A percentile compares a stretch with the other conserved stretches of the same genome.
These are phyloP conservation scores for Drosophila kurseongensis DNA, from an alignment of 1,140 invertebrate genomes.

Conservation along the genomic window DNA sequence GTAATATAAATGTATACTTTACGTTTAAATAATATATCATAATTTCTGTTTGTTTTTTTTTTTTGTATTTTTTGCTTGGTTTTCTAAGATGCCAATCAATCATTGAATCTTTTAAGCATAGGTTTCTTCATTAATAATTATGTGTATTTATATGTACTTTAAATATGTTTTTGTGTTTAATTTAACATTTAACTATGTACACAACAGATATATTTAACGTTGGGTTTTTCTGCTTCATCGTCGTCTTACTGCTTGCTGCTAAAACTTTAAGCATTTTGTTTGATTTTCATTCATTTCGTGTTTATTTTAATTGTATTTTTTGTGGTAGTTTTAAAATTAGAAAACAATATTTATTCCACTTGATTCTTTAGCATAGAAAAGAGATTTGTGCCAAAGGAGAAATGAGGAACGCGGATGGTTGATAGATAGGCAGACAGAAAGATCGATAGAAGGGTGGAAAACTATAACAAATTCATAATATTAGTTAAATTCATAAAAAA, in stretches of 20 bases:
- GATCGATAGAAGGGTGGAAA: conserved; percentile 16
- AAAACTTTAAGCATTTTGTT: conserved; percentile 71
- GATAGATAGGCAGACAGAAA: not conserved
- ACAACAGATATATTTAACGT: conserved; percentile 81
- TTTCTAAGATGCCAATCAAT: conserved; percentile 70
- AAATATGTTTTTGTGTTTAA: conserved; percentile 67
- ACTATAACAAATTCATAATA: conserved; percentile 57
- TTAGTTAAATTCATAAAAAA: conserved; percentile 74
- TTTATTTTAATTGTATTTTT: conserved; percentile 32
- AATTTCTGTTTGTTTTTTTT: conserved; percentile 51
- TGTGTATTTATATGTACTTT: conserved; percentile 58
- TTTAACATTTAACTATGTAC: conserved; percentile 82
- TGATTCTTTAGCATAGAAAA: conserved; percentile 34
- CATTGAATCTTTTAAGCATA: conserved; percentile 73
- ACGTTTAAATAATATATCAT: conserved; percentile 76
- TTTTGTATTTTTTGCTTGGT: conserved; percentile 50
- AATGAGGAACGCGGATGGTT: conserved; percentile 18
- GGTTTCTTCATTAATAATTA: conserved; percentile 44
- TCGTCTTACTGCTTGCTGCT: conserved; percentile 51
- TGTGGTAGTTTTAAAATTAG: conserved; percentile 72
- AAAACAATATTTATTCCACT: conserved; percentile 72
- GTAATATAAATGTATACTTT: conserved; percentile 62
- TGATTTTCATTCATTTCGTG: conserved; percentile 41
- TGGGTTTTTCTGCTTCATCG: conserved; percentile 51
- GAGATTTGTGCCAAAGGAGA: conserved; percentile 58